Evolutionary conservation across 2,888 invertebrate genomes (phyloP), one percentile per base, ranked within the genome.

Genomic region (Sinhomidia bicolor): DNA sequence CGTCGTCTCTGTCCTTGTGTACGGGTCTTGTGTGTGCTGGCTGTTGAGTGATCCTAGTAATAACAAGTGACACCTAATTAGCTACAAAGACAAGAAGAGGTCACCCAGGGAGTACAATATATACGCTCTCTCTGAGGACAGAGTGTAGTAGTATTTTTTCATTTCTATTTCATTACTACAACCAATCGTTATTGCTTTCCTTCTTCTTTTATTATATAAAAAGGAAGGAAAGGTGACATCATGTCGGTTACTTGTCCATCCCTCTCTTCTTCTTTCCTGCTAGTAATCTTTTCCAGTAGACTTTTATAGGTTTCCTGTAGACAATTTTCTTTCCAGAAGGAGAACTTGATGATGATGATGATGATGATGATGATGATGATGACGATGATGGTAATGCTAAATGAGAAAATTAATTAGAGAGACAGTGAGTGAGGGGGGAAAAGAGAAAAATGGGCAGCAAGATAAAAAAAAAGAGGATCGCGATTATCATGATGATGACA

Each of bases 51-150:
- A 83, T 78, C 62, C 57, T 62, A 80, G 85, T 85, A 85, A 85
- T 85, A 57, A 78, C 85, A 85, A 85, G 85, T 85, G 85, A 85
- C 85, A 85, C 84, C 76, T 85, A 85, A 85, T 85, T 85, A 85
- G 76, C 85, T 85, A 54, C 68, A 32, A n/a, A 62, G 60, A 76
- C 32, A 44, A 47, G 85, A 78, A 78, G 85, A 85, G 85, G 85
- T 85, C 85, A 85, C 74, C 71, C 9, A 41, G 47, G 83, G 74
- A 83, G n/a, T 32, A 29, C 26, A 17, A 29, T 62, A 7, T 14
- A 2, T 10, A 68, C 29, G 62, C 62, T 62, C 29, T 62, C 29
- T 5, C 36, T 5, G 36, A 36, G 36, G 36, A 29, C 23, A 23
- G 20, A 20, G 57, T 57, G 41, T 10, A 44, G 51, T 9, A 17